Base-by-base conservation (phyloP, 2,113 vertebrate species). In the Pao palembangensis region DNA sequence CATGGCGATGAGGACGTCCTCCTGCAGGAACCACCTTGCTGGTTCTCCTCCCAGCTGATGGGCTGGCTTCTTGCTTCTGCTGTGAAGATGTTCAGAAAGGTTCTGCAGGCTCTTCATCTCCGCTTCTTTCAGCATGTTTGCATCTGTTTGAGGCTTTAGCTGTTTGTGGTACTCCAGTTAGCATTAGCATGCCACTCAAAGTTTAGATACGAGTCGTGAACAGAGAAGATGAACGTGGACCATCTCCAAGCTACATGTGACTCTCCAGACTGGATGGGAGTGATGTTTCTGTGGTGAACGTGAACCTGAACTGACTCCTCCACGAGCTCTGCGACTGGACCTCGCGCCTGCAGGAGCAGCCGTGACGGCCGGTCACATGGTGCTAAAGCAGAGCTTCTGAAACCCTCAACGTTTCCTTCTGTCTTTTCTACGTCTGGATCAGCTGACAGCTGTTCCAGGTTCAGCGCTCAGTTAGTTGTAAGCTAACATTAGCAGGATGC, bases 161-260 rank as follows among this genome's bases (percentile, higher is more conserved):
- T 84, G 25, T 61, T 82, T 8, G 73, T 83, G 69, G 47, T 79
- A 75, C 83, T 70, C 60, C 75, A 13, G 73, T 81, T 69, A 52
- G 70, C 81, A 73, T 88, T 60, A 75, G 88, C 86, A 88, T 88
- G 86, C 79, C 70, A 86, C 83, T 78, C 72, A 70, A 76, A 72
- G 58, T 67, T 69, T 47, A 57, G 50, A 49, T 34, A 78, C 58
- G 61, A 75, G 59, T 72, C 44, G 61, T 73, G 63, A 87, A 55
- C 60, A 28, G 60, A 69, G 61, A 71, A 47, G 44, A 47, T n/a
- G 43, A 5, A 11, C 11, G 11, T 5, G 13, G 43, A 31, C 28
- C 28, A 12, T 38, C 34, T 38, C 34, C 8, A 31, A 31, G 28
- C 21, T 23, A 28, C 25, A 28, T 28, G 25, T 28, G 25, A 28